Evolutionary conservation across 2,113 vertebrate genomes (phyloP), one percentile per base, ranked within the genome.

Genomic region (Panurus biarmicus): DNA sequence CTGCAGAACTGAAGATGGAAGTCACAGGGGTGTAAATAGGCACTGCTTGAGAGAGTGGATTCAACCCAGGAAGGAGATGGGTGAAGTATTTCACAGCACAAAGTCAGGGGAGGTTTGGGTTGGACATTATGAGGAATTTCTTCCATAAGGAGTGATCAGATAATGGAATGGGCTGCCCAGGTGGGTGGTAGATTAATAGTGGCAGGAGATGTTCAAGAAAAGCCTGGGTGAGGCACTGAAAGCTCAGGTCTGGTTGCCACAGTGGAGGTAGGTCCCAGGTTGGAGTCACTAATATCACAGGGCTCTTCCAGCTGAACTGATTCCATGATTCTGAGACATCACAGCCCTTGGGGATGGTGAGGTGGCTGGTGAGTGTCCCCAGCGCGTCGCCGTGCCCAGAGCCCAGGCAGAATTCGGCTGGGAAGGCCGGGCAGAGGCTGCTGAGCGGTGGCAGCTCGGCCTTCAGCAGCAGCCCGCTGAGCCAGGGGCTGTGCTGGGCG

Each of bases 191-290:
- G 6, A 31, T 6, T 45, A 2, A n/a, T 21, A 45, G 33, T 31
- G 25, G 20, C 5, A 12, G 10, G 5, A 66, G 8, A 2, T 20
- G 16, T 31, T 16, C 1, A 45, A 31, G 5, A 4, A 7, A 54
- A 65, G 25, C 7, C 20, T 36, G 16, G 7, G 5, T 5, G 7
- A 11, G 60, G 2, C 6, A 18, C 12, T 23, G 14, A 35, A 6
- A 7, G 24, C 24, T 18, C 9, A 23, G 18, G 5, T 18, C 24
- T 23, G 7, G 7, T n/a, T 35, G 11, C 31, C 7, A 14, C 3
- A 9, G 7, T 12, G 17, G 17, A 14, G 28, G 2, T 21, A n/a
- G 7, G 22, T 15, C 5, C 28, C 44, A 25, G 21, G 12, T 7
- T 38, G 73, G 22, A 50, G 12, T 33, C 35, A 12, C 2, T 2